Conservation (phyloP, 2,797 vertebrate species). For the Antrozous pallidus region DNA sequence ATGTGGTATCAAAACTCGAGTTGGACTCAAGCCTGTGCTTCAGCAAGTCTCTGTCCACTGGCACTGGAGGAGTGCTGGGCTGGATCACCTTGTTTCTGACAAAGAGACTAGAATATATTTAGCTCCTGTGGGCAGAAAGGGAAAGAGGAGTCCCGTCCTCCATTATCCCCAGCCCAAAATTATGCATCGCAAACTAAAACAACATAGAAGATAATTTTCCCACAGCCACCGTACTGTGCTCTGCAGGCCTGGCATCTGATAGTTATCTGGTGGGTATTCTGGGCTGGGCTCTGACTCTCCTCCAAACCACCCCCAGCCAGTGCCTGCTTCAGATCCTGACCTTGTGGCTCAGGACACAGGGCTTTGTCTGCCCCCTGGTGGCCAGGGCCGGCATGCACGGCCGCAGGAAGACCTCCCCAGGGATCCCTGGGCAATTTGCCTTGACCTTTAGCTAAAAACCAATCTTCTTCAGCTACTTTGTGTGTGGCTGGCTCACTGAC, state of each 20-base stretch:
- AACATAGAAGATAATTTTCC: neutral
- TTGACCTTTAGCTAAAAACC: constrained; percentile 52
- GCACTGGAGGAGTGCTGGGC: neutral
- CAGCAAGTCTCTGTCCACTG: neutral
- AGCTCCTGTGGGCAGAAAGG: neutral
- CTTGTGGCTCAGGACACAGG: neutral
- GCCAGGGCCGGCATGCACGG: accelerated
- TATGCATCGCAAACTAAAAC: neutral
- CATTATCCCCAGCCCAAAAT: neutral
- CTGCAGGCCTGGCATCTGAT: neutral
- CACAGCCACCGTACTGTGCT: neutral
- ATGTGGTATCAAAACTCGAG: neutral
- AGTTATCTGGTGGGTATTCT: neutral
- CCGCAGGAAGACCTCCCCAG: neutral
- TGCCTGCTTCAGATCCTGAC: neutral
- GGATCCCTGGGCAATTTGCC: neutral
- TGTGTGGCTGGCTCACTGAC: neutral
- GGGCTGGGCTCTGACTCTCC: neutral
- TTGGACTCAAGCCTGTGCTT: neutral
- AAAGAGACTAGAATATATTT: neutral
- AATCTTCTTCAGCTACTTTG: neutral
- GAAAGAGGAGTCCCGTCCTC: neutral
- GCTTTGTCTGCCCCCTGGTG: neutral
- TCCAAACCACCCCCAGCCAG: accelerated
- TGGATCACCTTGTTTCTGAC: neutral